Evolutionary conservation across 1,140 invertebrate genomes (phyloP), one percentile per base, ranked within the genome.

Genomic region (Eupristina koningsbergeri): DNA sequence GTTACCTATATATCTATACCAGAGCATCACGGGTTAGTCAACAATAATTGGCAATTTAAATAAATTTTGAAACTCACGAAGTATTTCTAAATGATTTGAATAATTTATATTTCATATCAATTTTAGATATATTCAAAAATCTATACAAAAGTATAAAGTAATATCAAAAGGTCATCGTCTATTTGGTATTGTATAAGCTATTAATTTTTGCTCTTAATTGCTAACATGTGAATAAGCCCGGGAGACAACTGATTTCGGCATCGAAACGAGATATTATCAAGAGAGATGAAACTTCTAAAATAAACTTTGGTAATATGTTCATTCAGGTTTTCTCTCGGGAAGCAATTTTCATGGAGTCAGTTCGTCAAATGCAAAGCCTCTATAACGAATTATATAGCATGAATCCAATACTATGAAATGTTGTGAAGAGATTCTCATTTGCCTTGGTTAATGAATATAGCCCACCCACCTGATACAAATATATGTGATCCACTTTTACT

Each of bases 291-390:
- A 41, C 36, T 71, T 71, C 17, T 26, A 39, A 29, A 69, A 69
- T 36, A 71, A 71, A 71, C 36, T 71, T 71, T 71, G 39, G 64
- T 36, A 17, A 67, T 13, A 36, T 34, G 34, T 67, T 67, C 64
- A 39, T 29, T 39, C 64, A 22, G 64, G 67, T 41, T 34, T 67
- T 41, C 19, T 71, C 67, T 31, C 22, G 36, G 39, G 39, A 71
- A 41, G 67, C 29, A 71, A 71, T 71, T 71, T 71, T 71, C 67
- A 71, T 71, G 36, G 67, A 71, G 67, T n/a, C 67, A n/a, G 22
- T 22, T 71, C 67, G 26, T 41, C 67, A 71, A 5, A 22, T 71
- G 1, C 36, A 41, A 41, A 71, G 36, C 36, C 67, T 71, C 22
- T 39, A n/a, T 71, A 26, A 71, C 22, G 67, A 41, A 67, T 67